A percentile compares a stretch with the other conserved stretches of the same genome.
Evolutionary conservation across 2,797 vertebrate species (phyloP).

Genomic region (Knipowitschia caucasica): DNA sequence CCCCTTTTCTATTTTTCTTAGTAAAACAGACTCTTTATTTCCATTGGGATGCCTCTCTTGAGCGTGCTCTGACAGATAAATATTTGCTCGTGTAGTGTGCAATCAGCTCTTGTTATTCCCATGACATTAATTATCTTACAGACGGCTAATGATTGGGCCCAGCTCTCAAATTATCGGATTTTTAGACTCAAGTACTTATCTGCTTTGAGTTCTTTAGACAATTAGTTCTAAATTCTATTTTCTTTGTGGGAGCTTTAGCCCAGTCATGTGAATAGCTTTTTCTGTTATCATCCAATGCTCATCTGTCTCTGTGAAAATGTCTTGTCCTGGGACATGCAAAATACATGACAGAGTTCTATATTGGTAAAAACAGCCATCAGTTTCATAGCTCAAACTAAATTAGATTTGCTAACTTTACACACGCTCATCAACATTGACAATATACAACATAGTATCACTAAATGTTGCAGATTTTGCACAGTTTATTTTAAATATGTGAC

Average conservation of each 20-base stretch:
- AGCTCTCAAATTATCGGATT: constrained; percentile 3
- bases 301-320: constrained; percentile 9
- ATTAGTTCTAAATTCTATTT: constrained; percentile 6
- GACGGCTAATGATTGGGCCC: constrained; percentile 7
- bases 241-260: constrained; percentile 9
- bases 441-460: not conserved
- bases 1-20: not conserved
- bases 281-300: not conserved
- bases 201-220: constrained; percentile 12
- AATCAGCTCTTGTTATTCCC: constrained; percentile 18
- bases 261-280: constrained; percentile 15
- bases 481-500: no score
- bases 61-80: constrained; percentile 18
- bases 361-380: no score
- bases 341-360: no score
- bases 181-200: constrained; percentile 4
- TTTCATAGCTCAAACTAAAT: no score
- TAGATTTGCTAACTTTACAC: not conserved
- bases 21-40: constrained; percentile 2
- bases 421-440: not conserved
- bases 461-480: not conserved
- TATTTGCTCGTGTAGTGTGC: constrained; percentile 14
- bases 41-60: constrained; percentile 7
- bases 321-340: constrained; percentile 2
- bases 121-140: constrained; percentile 16